phyloP scores from a whole-genome alignment of 92 coral and sea anemone species.

The Pocillopora grandis region DNA sequence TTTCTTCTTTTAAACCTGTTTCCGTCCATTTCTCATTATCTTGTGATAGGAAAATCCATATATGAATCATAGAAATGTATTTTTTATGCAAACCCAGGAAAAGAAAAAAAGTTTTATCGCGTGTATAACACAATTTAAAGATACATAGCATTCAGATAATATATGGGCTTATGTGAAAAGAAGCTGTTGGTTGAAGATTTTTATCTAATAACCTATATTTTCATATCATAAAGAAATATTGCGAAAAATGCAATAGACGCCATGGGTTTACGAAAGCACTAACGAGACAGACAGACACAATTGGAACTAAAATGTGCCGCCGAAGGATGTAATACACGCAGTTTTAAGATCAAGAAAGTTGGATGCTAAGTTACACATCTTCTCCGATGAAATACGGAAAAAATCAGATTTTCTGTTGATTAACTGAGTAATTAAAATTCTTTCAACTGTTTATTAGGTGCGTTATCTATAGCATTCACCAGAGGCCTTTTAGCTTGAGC shows the following conservation, averaged over 20 bases:
- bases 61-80: slow-evolving; percentile 34
- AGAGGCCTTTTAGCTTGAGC: slow-evolving; percentile 33
- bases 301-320: neutral
- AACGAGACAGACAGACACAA: neutral
- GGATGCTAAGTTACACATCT: neutral
- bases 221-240: slow-evolving; percentile 4
- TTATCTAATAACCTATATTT: slow-evolving; percentile 13
- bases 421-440: slow-evolving; percentile 26
- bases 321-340: neutral
- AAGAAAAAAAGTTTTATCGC: slow-evolving; percentile 34
- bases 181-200: slow-evolving; percentile 20
- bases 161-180: neutral
- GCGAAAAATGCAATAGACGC: neutral
- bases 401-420: slow-evolving; percentile 29
- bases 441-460: slow-evolving; percentile 6
- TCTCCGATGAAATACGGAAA: neutral
- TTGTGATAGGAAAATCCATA: neutral
- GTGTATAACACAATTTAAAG: slow-evolving; percentile 7
- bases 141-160: neutral
- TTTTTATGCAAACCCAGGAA: slow-evolving; percentile 5
- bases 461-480: slow-evolving; percentile 24
- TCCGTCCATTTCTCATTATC: slow-evolving; percentile 31
- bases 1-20: neutral
- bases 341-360: neutral
- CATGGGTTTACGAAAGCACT: neutral